These are phyloP conservation scores for Monomorium pharaonis DNA, from an alignment of 1,140 invertebrate genomes.

Conservation along the genomic window DNA sequence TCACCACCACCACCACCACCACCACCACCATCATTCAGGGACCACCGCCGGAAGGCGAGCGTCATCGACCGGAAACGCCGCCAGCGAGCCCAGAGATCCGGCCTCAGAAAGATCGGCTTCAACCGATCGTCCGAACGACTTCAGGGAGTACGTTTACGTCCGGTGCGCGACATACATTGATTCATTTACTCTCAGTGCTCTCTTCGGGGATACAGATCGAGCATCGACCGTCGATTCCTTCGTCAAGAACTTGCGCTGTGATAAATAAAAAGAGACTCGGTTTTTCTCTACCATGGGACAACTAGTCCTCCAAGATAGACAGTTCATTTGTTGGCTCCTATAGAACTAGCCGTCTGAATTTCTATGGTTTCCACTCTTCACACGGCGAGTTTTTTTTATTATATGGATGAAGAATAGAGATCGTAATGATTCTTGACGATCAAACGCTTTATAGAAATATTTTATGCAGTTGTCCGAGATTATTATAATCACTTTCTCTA, in stretches of 20 bases:
- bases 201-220: neutral
- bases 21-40: conserved; percentile 49
- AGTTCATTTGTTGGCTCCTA: neutral
- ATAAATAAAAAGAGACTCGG: neutral
- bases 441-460: neutral
- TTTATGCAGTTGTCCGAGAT: neutral
- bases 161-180: conserved; percentile 35
- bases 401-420: neutral
- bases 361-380: neutral
- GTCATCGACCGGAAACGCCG: conserved; percentile 32
- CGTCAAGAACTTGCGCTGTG: neutral
- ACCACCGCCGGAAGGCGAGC: conserved; percentile 56
- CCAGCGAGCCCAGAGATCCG: conserved; percentile 63
- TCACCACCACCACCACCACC: neutral
- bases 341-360: neutral
- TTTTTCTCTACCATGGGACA: neutral
- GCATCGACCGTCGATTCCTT: conserved; percentile 24
- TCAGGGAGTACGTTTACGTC: conserved; percentile 79
- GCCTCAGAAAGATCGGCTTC: conserved; percentile 61
- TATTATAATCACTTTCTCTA: neutral
- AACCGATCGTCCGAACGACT: conserved; percentile 59
- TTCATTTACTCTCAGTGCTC: conserved; percentile 21
- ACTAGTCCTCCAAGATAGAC: neutral
- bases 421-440: neutral
- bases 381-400: neutral